These are phyloP conservation scores for Psylliodes chrysocephalus DNA, from an alignment of 2,888 invertebrate genomes.

Conservation along the genomic window DNA sequence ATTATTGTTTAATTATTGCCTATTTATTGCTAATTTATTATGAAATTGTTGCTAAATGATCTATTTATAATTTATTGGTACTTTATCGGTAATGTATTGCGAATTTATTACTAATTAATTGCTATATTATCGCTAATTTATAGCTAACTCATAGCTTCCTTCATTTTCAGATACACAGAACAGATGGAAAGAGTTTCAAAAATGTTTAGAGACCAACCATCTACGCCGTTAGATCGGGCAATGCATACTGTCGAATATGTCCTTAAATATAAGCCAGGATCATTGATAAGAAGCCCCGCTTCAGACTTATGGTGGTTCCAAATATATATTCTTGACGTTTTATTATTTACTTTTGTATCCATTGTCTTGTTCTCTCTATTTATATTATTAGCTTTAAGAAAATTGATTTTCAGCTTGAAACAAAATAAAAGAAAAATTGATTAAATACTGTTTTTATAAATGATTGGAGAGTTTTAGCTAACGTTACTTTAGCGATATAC, in stretches of 20 bases:
- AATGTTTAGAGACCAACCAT: slow-evolving; percentile 20
- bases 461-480: too few species aligned
- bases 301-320: slow-evolving; percentile 1
- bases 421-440: not conserved
- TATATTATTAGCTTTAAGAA: not conserved
- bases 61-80: too few species aligned
- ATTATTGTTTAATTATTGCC: too few species aligned
- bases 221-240: slow-evolving; percentile 7
- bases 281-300: not conserved
- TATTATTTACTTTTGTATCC: not conserved
- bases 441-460: not conserved
- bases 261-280: slow-evolving; percentile 4
- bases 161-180: slow-evolving; percentile 4
- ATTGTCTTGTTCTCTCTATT: not conserved
- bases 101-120: too few species aligned
- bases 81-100: too few species aligned
- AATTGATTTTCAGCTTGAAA: not conserved
- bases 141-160: too few species aligned
- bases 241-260: not conserved
- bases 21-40: too few species aligned
- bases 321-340: not conserved
- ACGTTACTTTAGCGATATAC: too few species aligned
- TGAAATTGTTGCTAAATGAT: too few species aligned
- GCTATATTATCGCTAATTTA: too few species aligned
- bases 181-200: not conserved